Evolutionary conservation across 1,140 invertebrate genomes (phyloP).

Genomic region (Bombus confusus): DNA sequence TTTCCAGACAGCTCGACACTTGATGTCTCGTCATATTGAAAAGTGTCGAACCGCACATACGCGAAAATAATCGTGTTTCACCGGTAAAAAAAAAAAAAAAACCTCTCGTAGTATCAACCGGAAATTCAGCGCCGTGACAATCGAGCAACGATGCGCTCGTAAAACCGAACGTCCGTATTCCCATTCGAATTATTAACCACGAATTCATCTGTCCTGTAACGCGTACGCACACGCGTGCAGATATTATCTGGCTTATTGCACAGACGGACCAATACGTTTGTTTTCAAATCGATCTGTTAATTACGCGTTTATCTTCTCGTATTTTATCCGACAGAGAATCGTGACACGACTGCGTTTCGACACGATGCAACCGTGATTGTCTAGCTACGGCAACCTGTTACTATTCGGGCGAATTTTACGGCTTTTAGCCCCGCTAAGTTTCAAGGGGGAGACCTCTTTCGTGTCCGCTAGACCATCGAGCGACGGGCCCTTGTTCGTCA

Average conservation of each 20-base stretch:
- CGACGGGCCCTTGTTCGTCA: slow-evolving; percentile 19
- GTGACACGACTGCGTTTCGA: slow-evolving; percentile 19
- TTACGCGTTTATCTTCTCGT: slow-evolving; percentile 53
- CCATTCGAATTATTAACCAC: slow-evolving; percentile 31
- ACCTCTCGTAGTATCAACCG: neutral
- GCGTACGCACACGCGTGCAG: neutral
- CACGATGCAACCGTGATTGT: slow-evolving; percentile 40
- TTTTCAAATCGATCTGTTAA: slow-evolving; percentile 48
- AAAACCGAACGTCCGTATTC: slow-evolving; percentile 19
- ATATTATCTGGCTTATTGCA: slow-evolving; percentile 45
- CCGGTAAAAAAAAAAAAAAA: neutral
- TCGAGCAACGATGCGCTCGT: slow-evolving; percentile 9
- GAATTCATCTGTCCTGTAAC: neutral
- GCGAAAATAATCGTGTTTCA: neutral
- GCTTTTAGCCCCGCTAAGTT: neutral
- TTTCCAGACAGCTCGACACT: slow-evolving; percentile 2
- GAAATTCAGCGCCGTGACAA: neutral
- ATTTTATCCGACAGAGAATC: slow-evolving; percentile 29
- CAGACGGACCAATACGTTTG: slow-evolving; percentile 28
- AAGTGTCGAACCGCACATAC: slow-evolving; percentile 3
- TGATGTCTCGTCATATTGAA: neutral
- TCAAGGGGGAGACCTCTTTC: slow-evolving; percentile 2
- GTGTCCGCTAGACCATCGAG: neutral
- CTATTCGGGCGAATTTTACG: slow-evolving; percentile 3
- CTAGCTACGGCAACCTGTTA: slow-evolving; percentile 29